These are phyloP conservation scores for Ophraella communa DNA, from an alignment of 2,888 invertebrate species.

Conservation along the genomic window DNA sequence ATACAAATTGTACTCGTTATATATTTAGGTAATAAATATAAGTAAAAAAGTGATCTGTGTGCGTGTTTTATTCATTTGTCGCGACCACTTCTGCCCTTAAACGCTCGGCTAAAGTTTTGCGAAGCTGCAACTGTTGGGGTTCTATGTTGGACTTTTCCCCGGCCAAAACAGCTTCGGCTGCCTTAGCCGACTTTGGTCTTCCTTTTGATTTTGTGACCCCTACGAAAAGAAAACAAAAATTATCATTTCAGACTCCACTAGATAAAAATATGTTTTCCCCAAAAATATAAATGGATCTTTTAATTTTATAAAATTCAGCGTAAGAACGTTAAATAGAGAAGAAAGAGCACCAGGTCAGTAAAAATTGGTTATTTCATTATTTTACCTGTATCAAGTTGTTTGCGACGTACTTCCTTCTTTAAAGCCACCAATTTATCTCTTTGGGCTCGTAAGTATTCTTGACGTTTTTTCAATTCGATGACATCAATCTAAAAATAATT, in stretches of 20 bases:
- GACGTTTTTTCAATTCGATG: conserved; percentile 76
- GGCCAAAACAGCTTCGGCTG: conserved; percentile 72
- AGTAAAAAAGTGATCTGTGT: conserved; percentile 46
- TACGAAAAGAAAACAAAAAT: conserved; percentile 49
- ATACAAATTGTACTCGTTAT: conserved; percentile 59
- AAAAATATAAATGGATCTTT: no score
- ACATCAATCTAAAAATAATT: conserved; percentile 58
- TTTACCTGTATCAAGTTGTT: conserved; percentile 72
- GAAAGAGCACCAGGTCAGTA: no score
- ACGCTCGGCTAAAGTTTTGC: conserved; percentile 83
- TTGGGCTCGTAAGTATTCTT: conserved; percentile 86
- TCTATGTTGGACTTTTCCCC: conserved; percentile 58
- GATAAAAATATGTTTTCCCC: no score
- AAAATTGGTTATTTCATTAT: no score
- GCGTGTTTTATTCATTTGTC: conserved; percentile 34
- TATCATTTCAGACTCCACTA: no score
- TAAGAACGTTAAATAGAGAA: no score
- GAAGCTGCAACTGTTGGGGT: conserved; percentile 74
- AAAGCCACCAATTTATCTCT: conserved; percentile 88
- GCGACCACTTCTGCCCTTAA: conserved; percentile 84
- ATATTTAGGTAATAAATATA: conserved; percentile 60
- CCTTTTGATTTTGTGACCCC: conserved; percentile 53
- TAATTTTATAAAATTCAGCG: no score
- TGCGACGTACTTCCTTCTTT: conserved; percentile 87
- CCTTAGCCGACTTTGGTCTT: conserved; percentile 75